Conservation (phyloP, 2,113 vertebrate genomes). For the Malaclemys terrapin region DNA sequence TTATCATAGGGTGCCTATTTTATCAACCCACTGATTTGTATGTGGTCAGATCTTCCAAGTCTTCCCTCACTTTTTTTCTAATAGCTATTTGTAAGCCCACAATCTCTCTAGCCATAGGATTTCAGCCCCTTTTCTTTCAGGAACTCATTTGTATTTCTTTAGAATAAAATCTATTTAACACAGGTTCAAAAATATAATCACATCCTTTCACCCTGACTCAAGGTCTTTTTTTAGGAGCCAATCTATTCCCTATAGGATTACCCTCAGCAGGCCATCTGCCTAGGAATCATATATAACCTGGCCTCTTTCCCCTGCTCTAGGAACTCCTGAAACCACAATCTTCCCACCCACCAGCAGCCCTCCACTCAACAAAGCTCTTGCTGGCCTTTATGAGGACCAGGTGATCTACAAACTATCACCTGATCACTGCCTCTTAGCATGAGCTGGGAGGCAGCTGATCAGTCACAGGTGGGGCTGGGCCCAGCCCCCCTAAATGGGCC, state of each 20-base stretch:
- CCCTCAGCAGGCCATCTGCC: conserved; percentile 24
- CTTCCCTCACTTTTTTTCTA: neutral
- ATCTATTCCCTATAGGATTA: neutral
- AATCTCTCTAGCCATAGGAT: neutral
- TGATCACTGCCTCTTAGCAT: conserved; percentile 8
- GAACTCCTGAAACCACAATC: neutral
- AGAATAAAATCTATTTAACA: neutral
- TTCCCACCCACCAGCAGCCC: neutral
- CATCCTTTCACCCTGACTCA: neutral
- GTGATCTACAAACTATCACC: conserved; percentile 21
- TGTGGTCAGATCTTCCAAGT: neutral
- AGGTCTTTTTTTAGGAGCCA: neutral
- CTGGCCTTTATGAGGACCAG: conserved; percentile 18
- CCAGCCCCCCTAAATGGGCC: neutral
- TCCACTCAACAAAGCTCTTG: conserved; percentile 29
- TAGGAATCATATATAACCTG: conserved; percentile 21
- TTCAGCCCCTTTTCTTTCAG: neutral
- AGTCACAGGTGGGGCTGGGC: conserved; percentile 27
- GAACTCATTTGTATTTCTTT: neutral
- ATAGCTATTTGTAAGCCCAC: neutral
- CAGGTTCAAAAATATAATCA: neutral
- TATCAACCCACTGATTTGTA: neutral
- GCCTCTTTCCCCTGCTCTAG: neutral
- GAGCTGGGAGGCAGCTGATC: neutral
- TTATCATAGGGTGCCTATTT: neutral